Percentiles rank a stretch among this genome's conserved stretches.
Conservation (phyloP, 2,797 vertebrate genomes). For the Arrhamphus sclerolepis region DNA sequence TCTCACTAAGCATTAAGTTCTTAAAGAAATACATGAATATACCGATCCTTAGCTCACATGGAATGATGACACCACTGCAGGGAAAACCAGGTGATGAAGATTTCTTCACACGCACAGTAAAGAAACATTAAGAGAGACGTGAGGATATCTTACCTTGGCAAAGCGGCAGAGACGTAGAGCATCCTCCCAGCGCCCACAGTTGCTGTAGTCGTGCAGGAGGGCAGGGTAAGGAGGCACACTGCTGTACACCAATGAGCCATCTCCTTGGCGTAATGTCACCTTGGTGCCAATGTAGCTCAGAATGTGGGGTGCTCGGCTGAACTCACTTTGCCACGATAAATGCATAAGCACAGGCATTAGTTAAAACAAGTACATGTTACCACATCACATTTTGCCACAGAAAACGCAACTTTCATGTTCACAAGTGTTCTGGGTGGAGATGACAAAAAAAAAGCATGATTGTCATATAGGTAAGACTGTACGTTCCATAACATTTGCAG, state of each 20-base stretch:
- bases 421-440: background rate
- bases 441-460: background rate
- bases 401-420: background rate
- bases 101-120: background rate
- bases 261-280: slow-evolving; percentile 87
- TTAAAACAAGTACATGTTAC: slow-evolving; percentile 12
- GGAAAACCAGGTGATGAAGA: background rate
- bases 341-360: slow-evolving; percentile 1
- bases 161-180: slow-evolving; percentile 91
- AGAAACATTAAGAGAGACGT: background rate
- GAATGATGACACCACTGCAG: background rate
- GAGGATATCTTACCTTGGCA: slow-evolving; percentile 83
- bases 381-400: slow-evolving; percentile 11
- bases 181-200: slow-evolving; percentile 89
- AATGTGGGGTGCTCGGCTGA: slow-evolving; percentile 87
- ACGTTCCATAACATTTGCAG: background rate
- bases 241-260: slow-evolving; percentile 89
- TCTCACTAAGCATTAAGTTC: too few relatives aligned
- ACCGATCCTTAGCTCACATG: too few relatives aligned
- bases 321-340: slow-evolving; percentile 81
- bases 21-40: too few relatives aligned
- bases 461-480: background rate
- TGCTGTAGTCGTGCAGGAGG: slow-evolving; percentile 87
- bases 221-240: slow-evolving; percentile 86
- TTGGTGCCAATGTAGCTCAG: slow-evolving; percentile 88